Conservation (phyloP, 2,797 vertebrate genomes). For the Cottoperca gobio region DNA sequence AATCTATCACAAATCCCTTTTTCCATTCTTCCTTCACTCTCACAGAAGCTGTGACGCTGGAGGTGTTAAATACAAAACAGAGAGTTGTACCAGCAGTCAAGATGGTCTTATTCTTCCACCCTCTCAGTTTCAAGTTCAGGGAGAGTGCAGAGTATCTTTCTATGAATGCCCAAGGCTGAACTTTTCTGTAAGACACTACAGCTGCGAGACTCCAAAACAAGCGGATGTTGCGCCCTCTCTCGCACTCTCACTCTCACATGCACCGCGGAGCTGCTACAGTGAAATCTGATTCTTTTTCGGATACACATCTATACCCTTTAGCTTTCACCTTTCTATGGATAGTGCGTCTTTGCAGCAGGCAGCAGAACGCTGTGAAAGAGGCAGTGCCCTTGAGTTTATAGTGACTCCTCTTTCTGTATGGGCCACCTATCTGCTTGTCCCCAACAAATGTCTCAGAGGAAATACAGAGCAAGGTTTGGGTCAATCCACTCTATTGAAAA, state of each 20-base stretch:
- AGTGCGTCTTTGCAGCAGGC: constrained; percentile 27
- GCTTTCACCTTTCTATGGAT: constrained; percentile 48
- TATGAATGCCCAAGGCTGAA: constrained; percentile 49
- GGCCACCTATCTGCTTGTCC: neutral
- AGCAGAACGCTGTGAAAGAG: constrained; percentile 37
- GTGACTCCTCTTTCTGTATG: constrained; percentile 11
- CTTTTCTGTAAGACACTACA: constrained; percentile 55
- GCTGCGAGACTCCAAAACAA: neutral
- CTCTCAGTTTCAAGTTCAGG: constrained; percentile 39
- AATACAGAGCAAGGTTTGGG: constrained; percentile 34
- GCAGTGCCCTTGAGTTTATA: constrained; percentile 59
- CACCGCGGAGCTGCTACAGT: constrained; percentile 36
- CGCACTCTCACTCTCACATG: constrained; percentile 42
- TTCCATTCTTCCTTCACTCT: constrained; percentile 3
- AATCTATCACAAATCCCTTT: constrained; percentile 21
- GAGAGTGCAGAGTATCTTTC: constrained; percentile 27
- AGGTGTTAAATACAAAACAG: constrained; percentile 14
- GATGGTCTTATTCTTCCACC: neutral
- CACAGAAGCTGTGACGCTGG: neutral
- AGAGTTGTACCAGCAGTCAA: neutral
- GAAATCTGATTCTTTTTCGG: constrained; percentile 49
- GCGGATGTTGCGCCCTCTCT: constrained; percentile 9
- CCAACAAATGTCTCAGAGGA: constrained; percentile 23
- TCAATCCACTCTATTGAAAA: constrained; percentile 33
- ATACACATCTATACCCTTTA: constrained; percentile 26